Evolutionary conservation across 1,140 invertebrate genomes (phyloP).

Genomic region (Drosophila mayri): DNA sequence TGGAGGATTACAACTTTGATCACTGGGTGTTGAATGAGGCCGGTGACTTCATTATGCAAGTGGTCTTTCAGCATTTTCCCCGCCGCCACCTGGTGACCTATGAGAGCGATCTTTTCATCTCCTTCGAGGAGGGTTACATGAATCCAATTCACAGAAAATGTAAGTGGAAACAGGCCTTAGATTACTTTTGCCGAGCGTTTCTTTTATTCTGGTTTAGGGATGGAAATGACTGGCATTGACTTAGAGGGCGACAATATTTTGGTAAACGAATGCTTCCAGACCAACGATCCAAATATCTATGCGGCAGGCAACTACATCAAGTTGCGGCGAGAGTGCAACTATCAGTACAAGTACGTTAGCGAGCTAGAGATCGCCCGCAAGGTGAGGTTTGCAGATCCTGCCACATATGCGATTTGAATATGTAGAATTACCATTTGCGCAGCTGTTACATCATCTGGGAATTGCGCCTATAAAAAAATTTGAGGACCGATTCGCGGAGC

Average conservation of each 20-base stretch:
- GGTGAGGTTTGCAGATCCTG: conserved; percentile 12
- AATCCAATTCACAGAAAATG: neutral
- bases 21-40: conserved; percentile 31
- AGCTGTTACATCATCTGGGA: conserved; percentile 58
- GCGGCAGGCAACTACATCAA: conserved; percentile 57
- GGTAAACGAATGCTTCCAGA: conserved; percentile 55
- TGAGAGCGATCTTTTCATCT: conserved; percentile 70
- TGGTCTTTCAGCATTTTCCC: conserved; percentile 43
- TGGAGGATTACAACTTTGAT: conserved; percentile 32
- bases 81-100: neutral
- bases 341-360: conserved; percentile 59
- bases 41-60: conserved; percentile 42
- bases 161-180: conserved; percentile 1
- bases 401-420: neutral
- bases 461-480: neutral
- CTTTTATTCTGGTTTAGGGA: conserved; percentile 8
- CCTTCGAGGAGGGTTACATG: conserved; percentile 53
- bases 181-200: no score
- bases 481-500: conserved; percentile 52
- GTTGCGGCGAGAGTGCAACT: conserved; percentile 34
- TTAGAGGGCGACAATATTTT: conserved; percentile 16
- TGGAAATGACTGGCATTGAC: conserved; percentile 6
- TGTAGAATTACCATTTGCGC: neutral
- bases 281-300: conserved; percentile 70
- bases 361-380: conserved; percentile 54